phyloP scores from a whole-genome alignment of 2,888 invertebrate species.

The Bombyx huttoni region DNA sequence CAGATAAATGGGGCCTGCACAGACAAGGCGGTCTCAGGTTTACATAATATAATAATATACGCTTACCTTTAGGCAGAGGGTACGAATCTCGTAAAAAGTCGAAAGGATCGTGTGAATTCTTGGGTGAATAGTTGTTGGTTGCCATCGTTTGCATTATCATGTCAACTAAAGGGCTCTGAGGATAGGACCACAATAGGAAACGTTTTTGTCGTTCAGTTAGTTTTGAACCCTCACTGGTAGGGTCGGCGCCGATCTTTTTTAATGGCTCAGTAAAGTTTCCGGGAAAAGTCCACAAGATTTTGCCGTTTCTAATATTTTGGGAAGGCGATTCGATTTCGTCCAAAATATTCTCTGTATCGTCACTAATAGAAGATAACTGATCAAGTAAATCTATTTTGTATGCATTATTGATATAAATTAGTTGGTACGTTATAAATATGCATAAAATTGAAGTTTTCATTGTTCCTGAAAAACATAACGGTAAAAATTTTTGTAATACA shows the following conservation, averaged over 20 bases:
- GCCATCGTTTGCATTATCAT: constrained; percentile 47
- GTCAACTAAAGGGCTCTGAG: constrained; percentile 47
- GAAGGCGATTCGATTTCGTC: constrained; percentile 7
- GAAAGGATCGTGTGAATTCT: constrained; percentile 42
- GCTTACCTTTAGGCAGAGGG: constrained; percentile 54
- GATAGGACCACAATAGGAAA: constrained; percentile 38
- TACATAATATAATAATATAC: constrained; percentile 5
- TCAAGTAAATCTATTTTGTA: constrained; percentile 22
- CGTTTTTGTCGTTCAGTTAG: constrained; percentile 19
- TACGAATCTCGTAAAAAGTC: constrained; percentile 55
- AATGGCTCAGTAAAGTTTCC: constrained; percentile 16
- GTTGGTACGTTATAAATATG: constrained; percentile 12
- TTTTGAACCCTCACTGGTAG: constrained; percentile 5
- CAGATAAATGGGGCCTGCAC: background rate
- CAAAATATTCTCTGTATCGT: constrained; percentile 14
- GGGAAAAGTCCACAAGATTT: constrained; percentile 45
- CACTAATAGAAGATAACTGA: constrained; percentile 26
- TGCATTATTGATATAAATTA: constrained; percentile 14
- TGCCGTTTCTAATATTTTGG: constrained; percentile 19
- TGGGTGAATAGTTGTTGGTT: constrained; percentile 28
- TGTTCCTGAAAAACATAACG: constrained; percentile 24
- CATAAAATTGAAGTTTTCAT: constrained; percentile 24
- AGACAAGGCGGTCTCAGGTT: background rate
- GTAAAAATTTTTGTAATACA: no score
- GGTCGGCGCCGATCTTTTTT: constrained; percentile 2